Evolutionary conservation across 2,113 vertebrate genomes (phyloP).

Genomic region (Phyllostomus hastatus): DNA sequence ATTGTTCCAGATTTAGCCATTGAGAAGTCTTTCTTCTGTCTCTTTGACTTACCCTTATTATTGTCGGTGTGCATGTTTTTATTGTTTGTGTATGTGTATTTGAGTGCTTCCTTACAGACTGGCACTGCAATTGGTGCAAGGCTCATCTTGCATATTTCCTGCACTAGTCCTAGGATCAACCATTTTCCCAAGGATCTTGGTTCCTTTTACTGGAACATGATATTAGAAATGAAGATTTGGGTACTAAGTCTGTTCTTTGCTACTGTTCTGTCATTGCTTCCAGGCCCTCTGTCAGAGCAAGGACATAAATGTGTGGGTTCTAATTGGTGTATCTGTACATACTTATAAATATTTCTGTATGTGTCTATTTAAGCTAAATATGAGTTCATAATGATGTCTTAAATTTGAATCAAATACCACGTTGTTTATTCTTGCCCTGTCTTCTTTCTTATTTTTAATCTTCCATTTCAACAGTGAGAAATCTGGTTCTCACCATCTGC

Average conservation of each 20-base stretch:
- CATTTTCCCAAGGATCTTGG: background rate
- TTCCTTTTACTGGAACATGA: background rate
- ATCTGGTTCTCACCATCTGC: background rate
- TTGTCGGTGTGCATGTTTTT: background rate
- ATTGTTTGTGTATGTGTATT: background rate
- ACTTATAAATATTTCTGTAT: background rate
- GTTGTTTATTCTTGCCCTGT: background rate
- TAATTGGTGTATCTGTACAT: background rate
- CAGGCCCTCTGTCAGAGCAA: background rate
- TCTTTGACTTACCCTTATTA: background rate
- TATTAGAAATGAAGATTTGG: background rate
- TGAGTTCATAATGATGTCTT: background rate
- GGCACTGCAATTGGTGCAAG: background rate
- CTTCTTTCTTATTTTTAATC: background rate
- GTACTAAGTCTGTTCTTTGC: background rate
- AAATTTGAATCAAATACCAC: background rate
- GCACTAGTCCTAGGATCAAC: background rate
- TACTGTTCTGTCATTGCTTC: background rate
- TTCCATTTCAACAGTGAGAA: background rate
- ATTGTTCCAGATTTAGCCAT: background rate
- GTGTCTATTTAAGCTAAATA: background rate
- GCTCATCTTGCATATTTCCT: background rate
- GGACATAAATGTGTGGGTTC: background rate
- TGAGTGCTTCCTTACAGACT: background rate
- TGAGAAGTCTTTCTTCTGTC: background rate